These are phyloP conservation scores for Plebejus argus DNA, from an alignment of 2,888 invertebrate genomes.

Conservation along the genomic window DNA sequence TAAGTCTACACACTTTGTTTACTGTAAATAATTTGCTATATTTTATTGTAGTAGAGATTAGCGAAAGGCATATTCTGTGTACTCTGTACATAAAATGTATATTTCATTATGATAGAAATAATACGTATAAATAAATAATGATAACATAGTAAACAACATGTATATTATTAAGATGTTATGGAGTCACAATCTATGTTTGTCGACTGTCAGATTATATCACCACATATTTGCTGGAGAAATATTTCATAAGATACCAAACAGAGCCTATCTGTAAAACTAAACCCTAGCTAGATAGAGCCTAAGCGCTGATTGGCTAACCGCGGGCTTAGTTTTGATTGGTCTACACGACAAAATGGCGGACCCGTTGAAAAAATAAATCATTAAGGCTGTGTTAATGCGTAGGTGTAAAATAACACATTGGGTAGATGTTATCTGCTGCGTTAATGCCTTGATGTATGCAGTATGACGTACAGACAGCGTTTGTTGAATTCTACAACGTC, in stretches of 20 bases:
- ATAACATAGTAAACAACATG: conserved; percentile 8
- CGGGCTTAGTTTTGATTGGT: conserved; percentile 50
- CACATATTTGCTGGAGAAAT: conserved; percentile 7
- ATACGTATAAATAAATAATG: not conserved
- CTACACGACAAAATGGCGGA: conserved; percentile 34
- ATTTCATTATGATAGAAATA: not conserved
- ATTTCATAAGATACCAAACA: conserved; percentile 17
- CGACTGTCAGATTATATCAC: conserved; percentile 14
- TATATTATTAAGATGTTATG: conserved; percentile 15
- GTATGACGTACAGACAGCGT: not conserved
- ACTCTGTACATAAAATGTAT: not conserved
- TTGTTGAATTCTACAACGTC: not conserved
- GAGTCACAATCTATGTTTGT: conserved; percentile 14
- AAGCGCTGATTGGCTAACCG: conserved; percentile 44
- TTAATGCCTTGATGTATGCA: not conserved
- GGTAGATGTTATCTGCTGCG: not conserved
- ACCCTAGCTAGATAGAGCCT: conserved; percentile 15
- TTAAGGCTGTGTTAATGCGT: conserved; percentile 22
- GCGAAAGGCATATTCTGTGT: not conserved
- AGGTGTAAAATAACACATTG: not conserved
- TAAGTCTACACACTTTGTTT: too few relatives aligned
- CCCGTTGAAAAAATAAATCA: conserved; percentile 22
- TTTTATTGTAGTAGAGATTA: not conserved
- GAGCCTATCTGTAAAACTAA: conserved; percentile 5
- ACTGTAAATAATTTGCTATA: too few relatives aligned